Base-by-base conservation (phyloP, 2,888 invertebrate genomes). In the Chymomyza amoena region DNA sequence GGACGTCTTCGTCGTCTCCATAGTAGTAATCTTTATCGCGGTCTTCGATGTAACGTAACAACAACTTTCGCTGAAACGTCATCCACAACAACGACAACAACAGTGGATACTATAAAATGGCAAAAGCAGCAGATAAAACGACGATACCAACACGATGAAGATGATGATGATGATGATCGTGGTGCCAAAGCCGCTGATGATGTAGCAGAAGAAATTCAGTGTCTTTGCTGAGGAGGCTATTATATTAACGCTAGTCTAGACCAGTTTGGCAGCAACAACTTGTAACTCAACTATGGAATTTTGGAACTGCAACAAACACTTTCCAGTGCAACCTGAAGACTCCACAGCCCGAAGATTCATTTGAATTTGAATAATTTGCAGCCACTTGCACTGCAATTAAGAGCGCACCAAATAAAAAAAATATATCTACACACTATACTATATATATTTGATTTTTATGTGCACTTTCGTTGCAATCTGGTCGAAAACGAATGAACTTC, bases 11-110 rank as follows among this genome's bases (percentile, higher is more conserved):
- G 45, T 67, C 50, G 51, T 63, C 61, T 56, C 9, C 32, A 32
- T 32, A 9, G 5, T 32, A 45, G 13, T 45, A 45, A 13, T 45
- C 39, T 45, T 45, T 45, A 45, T 45, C 39, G 39, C 6, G 39
- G 51, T 50, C 64, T 72, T 66, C 70, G 69, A 73, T 78, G 85
- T 75, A 85, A 73, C 73, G 82, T 84, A 84, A 87, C 86, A 84
- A 84, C 87, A 85, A 87, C 84, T 84, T 84, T 84, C 84, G 87
- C 84, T 85, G 79, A 83, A 84, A 87, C 87, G 84, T 87, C 85
- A 87, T 84, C 75, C 69, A 32, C 76, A 77, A 70, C 64, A 64
- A 70, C 51, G 66, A 18, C 57, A 57, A 28, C 59, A 61, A 32
- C 71, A 54, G n/a, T 61, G 20, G 10, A 62, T 50, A 13, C 67